phyloP scores from a whole-genome alignment of 2,113 vertebrate genomes.

The Hassar affinis region DNA sequence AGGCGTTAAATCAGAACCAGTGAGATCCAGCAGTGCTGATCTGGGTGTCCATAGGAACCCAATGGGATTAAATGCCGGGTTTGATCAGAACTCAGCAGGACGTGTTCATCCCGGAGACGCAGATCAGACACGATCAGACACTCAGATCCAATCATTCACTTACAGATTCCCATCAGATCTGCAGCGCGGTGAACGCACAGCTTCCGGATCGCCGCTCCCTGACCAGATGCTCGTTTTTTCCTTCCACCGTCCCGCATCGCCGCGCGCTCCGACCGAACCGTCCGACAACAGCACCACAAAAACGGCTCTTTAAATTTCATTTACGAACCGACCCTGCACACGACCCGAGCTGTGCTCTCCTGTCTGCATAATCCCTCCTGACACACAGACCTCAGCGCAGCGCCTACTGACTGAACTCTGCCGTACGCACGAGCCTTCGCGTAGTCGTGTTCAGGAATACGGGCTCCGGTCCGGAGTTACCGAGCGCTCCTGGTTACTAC shows the following conservation, averaged over 20 bases:
- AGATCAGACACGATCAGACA: conserved; percentile 16
- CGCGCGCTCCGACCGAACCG: not conserved
- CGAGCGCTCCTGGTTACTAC: conserved; percentile 56
- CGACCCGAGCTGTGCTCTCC: not conserved
- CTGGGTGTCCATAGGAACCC: too few relatives aligned
- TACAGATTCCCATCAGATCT: conserved; percentile 4
- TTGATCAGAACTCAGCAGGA: conserved; percentile 11
- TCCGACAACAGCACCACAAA: not conserved
- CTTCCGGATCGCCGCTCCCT: conserved; percentile 23
- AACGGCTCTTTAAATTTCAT: not conserved
- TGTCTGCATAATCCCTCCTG: conserved; percentile 39
- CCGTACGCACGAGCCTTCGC: conserved; percentile 33
- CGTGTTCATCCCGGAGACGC: not conserved
- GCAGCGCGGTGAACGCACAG: not conserved
- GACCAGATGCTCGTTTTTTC: not conserved
- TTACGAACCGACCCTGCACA: not conserved
- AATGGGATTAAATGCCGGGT: conserved; percentile 13
- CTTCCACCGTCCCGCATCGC: conserved; percentile 21
- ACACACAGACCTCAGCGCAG: conserved; percentile 27
- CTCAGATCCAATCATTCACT: not conserved
- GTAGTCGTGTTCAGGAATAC: conserved; percentile 57
- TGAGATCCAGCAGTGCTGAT: not conserved
- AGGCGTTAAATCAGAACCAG: not conserved
- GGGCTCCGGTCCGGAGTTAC: conserved; percentile 49
- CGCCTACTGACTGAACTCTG: conserved; percentile 4